phyloP scores from a whole-genome alignment of 2,113 vertebrate species.

The Eublepharis macularius region DNA sequence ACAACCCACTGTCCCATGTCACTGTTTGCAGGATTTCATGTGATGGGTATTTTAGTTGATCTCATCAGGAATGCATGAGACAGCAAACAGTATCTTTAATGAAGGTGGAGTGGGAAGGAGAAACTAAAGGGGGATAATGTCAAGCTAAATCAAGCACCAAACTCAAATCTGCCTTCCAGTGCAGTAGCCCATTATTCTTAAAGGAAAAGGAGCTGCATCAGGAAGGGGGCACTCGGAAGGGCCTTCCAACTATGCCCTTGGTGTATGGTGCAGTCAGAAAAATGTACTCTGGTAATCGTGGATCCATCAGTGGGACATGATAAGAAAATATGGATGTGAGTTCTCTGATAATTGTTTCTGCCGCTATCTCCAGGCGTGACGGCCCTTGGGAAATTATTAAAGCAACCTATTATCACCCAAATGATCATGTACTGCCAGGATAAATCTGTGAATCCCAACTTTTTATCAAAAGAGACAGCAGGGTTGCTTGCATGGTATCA shows the following conservation, averaged over 20 bases:
- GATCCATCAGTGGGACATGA: background rate
- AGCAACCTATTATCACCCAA: conserved; percentile 7
- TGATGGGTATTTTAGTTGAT: background rate
- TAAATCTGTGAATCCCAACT: background rate
- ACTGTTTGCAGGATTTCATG: background rate
- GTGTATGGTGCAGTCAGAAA: background rate
- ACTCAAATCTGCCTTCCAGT: background rate
- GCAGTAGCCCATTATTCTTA: background rate
- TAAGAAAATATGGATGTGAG: background rate
- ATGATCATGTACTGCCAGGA: background rate
- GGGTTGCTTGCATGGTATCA: background rate
- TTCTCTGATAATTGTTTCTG: conserved; percentile 6
- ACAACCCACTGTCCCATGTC: background rate
- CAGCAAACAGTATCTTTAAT: background rate
- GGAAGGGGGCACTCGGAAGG: background rate
- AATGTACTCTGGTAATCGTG: too few species aligned
- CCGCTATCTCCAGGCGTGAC: background rate
- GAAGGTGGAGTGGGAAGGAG: background rate
- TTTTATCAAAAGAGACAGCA: background rate
- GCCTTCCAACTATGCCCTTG: background rate
- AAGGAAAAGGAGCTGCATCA: background rate
- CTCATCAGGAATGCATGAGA: background rate
- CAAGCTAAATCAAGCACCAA: background rate
- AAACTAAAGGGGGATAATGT: background rate
- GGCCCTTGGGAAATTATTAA: background rate